Conservation (phyloP, 2,888 invertebrate species). For the Ophion slaviceki region DNA sequence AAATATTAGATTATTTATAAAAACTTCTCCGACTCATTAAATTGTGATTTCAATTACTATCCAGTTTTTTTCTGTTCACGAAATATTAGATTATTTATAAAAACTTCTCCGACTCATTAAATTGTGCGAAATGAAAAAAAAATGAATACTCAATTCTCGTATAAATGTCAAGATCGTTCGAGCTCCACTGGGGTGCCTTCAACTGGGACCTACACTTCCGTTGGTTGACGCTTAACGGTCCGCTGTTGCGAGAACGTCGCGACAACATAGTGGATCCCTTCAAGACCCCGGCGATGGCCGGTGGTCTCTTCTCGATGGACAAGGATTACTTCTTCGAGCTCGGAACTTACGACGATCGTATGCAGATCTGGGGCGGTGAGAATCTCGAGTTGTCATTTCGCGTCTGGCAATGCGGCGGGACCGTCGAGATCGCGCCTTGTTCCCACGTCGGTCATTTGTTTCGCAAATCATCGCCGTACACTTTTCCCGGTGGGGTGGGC, state of each 20-base stretch:
- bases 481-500: slow-evolving; percentile 95
- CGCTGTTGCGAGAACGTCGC: slow-evolving; percentile 87
- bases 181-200: slow-evolving; percentile 99
- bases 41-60: too few species aligned
- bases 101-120: too few species aligned
- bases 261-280: slow-evolving; percentile 88
- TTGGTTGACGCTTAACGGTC: slow-evolving; percentile 91
- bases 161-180: slow-evolving; percentile 89
- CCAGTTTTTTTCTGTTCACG: too few species aligned
- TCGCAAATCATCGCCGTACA: slow-evolving; percentile 96
- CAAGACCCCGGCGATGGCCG: slow-evolving; percentile 96
- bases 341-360: slow-evolving; percentile 89
- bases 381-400: slow-evolving; percentile 98
- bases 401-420: slow-evolving; percentile 97
- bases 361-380: slow-evolving; percentile 99
- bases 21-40: too few species aligned
- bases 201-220: slow-evolving; percentile 98
- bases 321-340: slow-evolving; percentile 93
- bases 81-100: too few species aligned
- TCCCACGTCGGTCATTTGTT: slow-evolving; percentile 97
- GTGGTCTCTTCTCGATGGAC: slow-evolving; percentile 96
- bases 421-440: slow-evolving; percentile 95
- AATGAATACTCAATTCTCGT: not conserved
- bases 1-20: too few species aligned
- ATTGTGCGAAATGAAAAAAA: not conserved